phyloP scores from a whole-genome alignment of 2,888 invertebrate species.

The Tribolium freemani region DNA sequence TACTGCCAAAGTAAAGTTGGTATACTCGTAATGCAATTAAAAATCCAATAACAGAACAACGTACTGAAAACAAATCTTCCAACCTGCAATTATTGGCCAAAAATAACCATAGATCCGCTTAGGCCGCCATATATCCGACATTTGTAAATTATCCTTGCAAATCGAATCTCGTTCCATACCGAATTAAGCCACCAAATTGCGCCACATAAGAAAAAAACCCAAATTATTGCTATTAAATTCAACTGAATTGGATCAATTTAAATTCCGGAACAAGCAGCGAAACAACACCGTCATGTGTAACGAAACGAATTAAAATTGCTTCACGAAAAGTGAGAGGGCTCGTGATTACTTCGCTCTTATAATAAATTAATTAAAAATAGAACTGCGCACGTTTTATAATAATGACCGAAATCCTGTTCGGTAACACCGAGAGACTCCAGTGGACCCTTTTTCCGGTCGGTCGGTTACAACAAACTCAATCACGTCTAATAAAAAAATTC shows the following conservation, averaged over 20 bases:
- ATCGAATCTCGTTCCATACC: background rate
- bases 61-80: too few relatives aligned
- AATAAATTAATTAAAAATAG: constrained; percentile 11
- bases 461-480: background rate
- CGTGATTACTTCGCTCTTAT: background rate
- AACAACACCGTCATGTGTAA: constrained; percentile 3
- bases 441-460: constrained; percentile 17
- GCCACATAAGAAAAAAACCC: background rate
- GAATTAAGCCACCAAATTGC: background rate
- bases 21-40: too few relatives aligned
- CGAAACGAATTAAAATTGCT: constrained; percentile 6
- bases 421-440: background rate
- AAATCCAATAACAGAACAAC: too few relatives aligned
- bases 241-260: background rate
- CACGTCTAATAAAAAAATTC: background rate
- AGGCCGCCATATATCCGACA: too few relatives aligned
- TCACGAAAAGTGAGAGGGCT: constrained; percentile 24
- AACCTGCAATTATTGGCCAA: too few relatives aligned
- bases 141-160: background rate
- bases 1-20: too few relatives aligned
- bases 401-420: constrained; percentile 14
- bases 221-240: background rate
- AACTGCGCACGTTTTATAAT: background rate
- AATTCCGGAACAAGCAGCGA: constrained; percentile 4
- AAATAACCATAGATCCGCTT: too few relatives aligned